A percentile compares a stretch with the other conserved stretches of the same genome.
Evolutionary conservation across 2,797 vertebrate genomes (phyloP).

Genomic region (Parambassis ranga): DNA sequence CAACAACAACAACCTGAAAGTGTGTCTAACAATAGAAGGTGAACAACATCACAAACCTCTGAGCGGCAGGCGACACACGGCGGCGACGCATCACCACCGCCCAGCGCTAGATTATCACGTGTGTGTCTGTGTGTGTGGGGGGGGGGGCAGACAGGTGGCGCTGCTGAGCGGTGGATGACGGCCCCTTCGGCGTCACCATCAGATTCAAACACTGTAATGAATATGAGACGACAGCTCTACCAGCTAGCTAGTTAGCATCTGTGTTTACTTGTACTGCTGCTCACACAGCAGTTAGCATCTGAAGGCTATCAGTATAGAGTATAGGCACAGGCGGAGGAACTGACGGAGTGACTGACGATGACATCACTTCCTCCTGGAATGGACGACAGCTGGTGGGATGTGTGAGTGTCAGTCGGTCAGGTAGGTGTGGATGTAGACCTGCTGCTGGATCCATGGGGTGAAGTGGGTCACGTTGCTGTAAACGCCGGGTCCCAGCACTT

Average conservation of each 20-base stretch:
- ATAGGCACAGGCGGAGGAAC: conserved; percentile 46
- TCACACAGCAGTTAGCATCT: conserved; percentile 3
- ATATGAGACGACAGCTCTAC: too few species aligned
- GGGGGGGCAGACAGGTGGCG: too few species aligned
- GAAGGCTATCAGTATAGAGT: conserved; percentile 31
- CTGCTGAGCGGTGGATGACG: too few species aligned
- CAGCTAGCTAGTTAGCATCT: background rate
- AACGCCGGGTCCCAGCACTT: conserved; percentile 92
- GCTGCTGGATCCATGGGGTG: conserved; percentile 90
- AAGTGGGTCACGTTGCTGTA: conserved; percentile 97
- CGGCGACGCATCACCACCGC: too few species aligned
- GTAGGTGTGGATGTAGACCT: conserved; percentile 93
- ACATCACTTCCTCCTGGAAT: conserved; percentile 65
- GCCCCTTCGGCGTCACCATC: too few species aligned
- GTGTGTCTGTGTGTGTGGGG: too few species aligned
- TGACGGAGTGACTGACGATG: conserved; percentile 6
- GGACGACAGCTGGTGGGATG: conserved; percentile 5
- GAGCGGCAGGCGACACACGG: too few species aligned
- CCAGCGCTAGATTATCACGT: too few species aligned
- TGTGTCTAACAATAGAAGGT: too few species aligned
- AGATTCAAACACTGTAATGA: too few species aligned
- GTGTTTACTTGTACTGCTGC: background rate
- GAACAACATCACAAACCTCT: too few species aligned
- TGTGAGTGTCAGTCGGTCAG: conserved; percentile 67
- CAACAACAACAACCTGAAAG: too few species aligned